These are phyloP conservation scores for Drosophila subobscura DNA, from an alignment of 1,140 invertebrate genomes.

Conservation along the genomic window DNA sequence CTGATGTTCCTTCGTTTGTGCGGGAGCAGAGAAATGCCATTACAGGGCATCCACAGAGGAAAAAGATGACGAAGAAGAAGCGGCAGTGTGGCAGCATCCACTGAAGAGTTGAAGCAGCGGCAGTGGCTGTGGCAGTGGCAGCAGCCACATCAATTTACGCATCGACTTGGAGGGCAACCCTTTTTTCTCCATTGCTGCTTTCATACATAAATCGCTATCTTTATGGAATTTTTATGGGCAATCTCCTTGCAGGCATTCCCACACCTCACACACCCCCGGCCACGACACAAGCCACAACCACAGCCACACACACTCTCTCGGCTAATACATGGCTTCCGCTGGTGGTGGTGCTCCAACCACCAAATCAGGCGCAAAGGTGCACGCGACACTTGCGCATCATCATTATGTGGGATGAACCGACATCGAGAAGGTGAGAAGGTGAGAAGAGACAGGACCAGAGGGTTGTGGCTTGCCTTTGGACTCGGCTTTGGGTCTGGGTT, in stretches of 20 bases:
- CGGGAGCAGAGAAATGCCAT: conserved; percentile 72
- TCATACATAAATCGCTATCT: conserved; percentile 81
- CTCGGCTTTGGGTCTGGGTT: neutral
- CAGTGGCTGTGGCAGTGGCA: neutral
- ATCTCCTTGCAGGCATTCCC: conserved; percentile 78
- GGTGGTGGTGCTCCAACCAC: conserved; percentile 14
- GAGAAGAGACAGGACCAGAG: neutral
- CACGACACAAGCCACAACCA: conserved; percentile 28
- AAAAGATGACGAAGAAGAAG: conserved; percentile 7
- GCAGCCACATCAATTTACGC: conserved; percentile 77
- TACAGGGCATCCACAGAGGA: conserved; percentile 32
- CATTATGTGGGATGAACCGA: conserved; percentile 63
- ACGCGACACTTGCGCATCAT: conserved; percentile 74
- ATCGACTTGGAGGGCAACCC: conserved; percentile 66
- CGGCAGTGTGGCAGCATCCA: neutral
- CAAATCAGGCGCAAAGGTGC: conserved; percentile 58
- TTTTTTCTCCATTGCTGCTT: conserved; percentile 50
- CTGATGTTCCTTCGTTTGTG: conserved; percentile 11
- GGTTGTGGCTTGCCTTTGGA: too few species aligned
- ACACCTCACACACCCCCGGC: conserved; percentile 19
- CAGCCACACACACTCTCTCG: conserved; percentile 37
- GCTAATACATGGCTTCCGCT: conserved; percentile 76
- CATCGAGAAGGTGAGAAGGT: conserved; percentile 32
- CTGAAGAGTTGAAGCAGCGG: too few species aligned
- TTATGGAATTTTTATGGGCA: conserved; percentile 83